Evolutionary conservation across 2,888 invertebrate genomes (phyloP), one percentile per base, ranked within the genome.

Genomic region (Eugnorisma glareosa): DNA sequence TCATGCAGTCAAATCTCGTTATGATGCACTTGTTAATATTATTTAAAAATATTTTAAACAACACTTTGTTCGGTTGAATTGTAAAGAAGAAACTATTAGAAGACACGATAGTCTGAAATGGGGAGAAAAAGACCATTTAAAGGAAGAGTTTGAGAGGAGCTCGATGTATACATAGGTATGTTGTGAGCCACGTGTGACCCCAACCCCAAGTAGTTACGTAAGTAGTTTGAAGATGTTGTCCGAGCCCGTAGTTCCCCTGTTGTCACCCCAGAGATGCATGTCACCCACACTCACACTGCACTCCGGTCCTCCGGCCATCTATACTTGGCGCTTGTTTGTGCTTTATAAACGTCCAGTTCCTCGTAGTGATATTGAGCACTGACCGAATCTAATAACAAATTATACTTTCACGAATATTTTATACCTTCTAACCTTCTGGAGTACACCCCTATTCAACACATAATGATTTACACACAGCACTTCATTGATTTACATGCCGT

Each of bases 1-100:
- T 96, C 96, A 96, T 97, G 97, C 97, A 97, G 97, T 97, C 96
- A 97, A 97, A 97, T 97, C 97, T 97, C 97, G 97, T 97, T 97
- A 97, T 97, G 97, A 97, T 94, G 96, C 96, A 95, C 95, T 95
- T 84, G 79, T 85, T 80, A 81, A 81, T 79, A 78, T 83, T 80
- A 73, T 77, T 81, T 64, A 40, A 40, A 69, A 76, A 43, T 82
- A n/a, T 76, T 64, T 72, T 71, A 69, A 67, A 54, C 76, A 51
- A 66, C 48, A 73, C 70, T 51, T 70, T 72, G 37, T 77, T 75
- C 31, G n/a, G 24, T 74, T 54, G 66, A 45, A 81, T 63, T 77
- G 79, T 86, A 73, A 80, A 70, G 64, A 78, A 71, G 74, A 82
- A 71, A 66, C 63, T 2, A 57, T 66, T 77, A 75, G 76, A 74